phyloP scores from a whole-genome alignment of 2,797 vertebrate species.

The Scomberomorus guttatus region DNA sequence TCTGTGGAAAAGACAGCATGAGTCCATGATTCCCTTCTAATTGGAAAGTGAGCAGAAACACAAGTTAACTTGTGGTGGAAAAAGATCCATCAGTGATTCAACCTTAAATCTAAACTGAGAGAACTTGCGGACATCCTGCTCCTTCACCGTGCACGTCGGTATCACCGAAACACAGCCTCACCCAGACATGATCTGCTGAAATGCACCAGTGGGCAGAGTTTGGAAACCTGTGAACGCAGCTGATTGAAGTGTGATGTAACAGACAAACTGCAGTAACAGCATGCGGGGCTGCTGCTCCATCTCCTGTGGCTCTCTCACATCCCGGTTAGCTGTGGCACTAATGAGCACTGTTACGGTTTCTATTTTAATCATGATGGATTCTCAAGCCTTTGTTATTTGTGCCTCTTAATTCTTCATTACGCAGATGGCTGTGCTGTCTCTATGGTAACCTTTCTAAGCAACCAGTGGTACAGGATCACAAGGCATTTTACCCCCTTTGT shows the following conservation, averaged over 20 bases:
- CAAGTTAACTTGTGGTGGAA: too few species aligned
- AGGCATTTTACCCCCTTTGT: conserved; percentile 4
- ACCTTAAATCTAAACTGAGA: background rate
- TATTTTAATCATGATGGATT: conserved; percentile 64
- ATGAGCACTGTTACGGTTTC: conserved; percentile 55
- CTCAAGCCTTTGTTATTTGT: conserved; percentile 59
- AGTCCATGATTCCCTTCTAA: background rate
- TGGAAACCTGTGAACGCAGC: background rate
- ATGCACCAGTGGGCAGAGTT: background rate
- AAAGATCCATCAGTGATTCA: background rate
- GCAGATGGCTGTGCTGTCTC: conserved; percentile 70
- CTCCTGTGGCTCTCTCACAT: conserved; percentile 53
- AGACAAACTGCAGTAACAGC: conserved; percentile 22
- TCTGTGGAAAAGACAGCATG: too few species aligned
- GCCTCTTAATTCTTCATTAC: conserved; percentile 68
- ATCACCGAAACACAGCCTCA: too few species aligned
- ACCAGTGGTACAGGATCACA: conserved; percentile 45
- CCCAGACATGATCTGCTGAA: too few species aligned
- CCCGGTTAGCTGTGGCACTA: conserved; percentile 55
- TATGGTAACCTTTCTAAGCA: conserved; percentile 67
- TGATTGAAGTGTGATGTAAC: conserved; percentile 21
- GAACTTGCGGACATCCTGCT: conserved; percentile 20
- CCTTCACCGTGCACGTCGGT: background rate
- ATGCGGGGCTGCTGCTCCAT: conserved; percentile 17
- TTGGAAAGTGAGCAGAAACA: background rate